Conservation (phyloP, 2,113 vertebrate species). For the Centropus bengalensis region DNA sequence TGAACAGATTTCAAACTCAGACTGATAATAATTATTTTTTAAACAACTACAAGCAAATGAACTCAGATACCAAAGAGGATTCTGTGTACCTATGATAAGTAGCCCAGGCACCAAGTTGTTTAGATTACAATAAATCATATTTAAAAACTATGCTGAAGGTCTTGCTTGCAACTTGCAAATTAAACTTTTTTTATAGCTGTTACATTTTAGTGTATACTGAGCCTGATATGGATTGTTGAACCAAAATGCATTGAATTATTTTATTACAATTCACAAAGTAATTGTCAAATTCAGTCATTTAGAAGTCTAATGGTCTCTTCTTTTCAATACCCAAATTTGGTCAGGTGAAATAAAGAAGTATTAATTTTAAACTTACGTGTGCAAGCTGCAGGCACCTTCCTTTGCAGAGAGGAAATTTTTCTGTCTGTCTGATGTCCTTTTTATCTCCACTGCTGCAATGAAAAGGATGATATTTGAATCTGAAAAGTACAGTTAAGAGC, state of each 20-base stretch:
- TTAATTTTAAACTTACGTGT: conserved; percentile 44
- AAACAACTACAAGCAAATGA: not conserved
- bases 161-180: not conserved
- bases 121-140: not conserved
- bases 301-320: not conserved
- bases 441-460: not conserved
- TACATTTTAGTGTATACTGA: not conserved
- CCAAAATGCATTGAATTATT: not conserved
- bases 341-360: not conserved
- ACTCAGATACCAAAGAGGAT: not conserved
- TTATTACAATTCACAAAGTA: not conserved
- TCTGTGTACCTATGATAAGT: not conserved
- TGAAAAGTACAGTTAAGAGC: not conserved
- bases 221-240: not conserved
- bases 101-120: not conserved
- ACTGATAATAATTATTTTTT: not conserved
- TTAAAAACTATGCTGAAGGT: not conserved
- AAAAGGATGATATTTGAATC: not conserved
- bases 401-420: not conserved
- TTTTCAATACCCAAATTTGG: not conserved
- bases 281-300: not conserved
- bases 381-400: not conserved
- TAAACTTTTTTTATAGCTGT: not conserved
- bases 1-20: not conserved
- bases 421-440: not conserved